Percentiles rank a stretch among this genome's conserved stretches.
Evolutionary conservation across 2,797 vertebrate species (phyloP).

Genomic region (Sebastes diploproa): DNA sequence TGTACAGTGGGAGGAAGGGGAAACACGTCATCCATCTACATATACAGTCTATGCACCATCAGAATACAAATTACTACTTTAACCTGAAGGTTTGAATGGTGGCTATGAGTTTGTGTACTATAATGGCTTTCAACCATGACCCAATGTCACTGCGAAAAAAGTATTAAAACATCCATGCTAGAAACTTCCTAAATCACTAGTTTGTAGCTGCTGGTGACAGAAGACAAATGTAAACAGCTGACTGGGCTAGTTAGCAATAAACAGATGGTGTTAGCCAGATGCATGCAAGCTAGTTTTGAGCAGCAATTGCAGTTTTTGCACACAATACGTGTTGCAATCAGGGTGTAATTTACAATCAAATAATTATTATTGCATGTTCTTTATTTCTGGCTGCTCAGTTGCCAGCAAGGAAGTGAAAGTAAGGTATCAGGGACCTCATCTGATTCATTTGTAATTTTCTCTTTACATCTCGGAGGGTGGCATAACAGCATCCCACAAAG

Average conservation of each 20-base stretch:
- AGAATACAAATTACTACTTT: neutral
- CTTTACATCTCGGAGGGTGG: neutral
- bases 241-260: neutral
- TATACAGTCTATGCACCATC: neutral
- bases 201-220: neutral
- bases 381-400: slow-evolving; percentile 6
- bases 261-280: neutral
- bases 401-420: neutral
- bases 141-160: neutral
- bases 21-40: no score
- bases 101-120: neutral
- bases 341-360: neutral
- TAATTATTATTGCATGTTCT: neutral
- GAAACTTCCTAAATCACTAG: no score
- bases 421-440: slow-evolving; percentile 1
- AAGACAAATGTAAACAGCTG: neutral
- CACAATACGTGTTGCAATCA: neutral
- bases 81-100: neutral
- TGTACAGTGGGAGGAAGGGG: no score
- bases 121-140: neutral
- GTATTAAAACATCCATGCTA: neutral
- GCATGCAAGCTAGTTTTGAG: neutral
- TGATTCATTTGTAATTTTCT: slow-evolving; percentile 15
- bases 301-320: neutral
- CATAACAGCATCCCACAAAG: slow-evolving; percentile 12